These are phyloP conservation scores for Tachystola acroxantha DNA, from an alignment of 2,888 invertebrate genomes.

Conservation along the genomic window DNA sequence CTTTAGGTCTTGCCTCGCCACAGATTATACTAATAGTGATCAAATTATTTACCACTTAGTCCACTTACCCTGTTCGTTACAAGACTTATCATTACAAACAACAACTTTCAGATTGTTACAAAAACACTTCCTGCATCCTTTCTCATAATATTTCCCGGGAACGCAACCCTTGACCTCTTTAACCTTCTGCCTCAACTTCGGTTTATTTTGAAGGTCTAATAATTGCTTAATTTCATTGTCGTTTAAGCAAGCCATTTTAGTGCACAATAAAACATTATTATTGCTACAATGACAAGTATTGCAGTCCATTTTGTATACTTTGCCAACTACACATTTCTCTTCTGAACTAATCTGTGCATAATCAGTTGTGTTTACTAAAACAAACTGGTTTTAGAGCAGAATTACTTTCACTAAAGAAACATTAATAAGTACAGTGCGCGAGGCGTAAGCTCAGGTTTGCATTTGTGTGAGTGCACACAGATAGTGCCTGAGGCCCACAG, in stretches of 20 bases:
- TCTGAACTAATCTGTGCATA: too few species aligned
- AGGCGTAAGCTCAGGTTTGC: too few species aligned
- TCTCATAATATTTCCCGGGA: slow-evolving; percentile 42
- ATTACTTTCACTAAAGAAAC: too few species aligned
- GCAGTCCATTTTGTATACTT: slow-evolving; percentile 44
- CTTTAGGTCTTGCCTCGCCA: too few species aligned
- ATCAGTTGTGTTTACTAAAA: too few species aligned
- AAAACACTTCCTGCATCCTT: slow-evolving; percentile 39
- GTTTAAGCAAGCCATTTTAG: slow-evolving; percentile 49
- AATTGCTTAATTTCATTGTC: slow-evolving; percentile 3
- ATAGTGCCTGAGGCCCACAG: too few species aligned
- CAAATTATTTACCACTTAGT: too few species aligned
- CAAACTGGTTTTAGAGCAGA: too few species aligned
- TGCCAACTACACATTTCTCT: slow-evolving; percentile 35
- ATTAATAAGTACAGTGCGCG: too few species aligned
- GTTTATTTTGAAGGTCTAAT: background rate
- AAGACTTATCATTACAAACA: slow-evolving; percentile 18
- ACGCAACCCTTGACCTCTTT: slow-evolving; percentile 28
- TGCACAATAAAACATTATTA: slow-evolving; percentile 43
- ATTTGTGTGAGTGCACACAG: too few species aligned
- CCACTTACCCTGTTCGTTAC: slow-evolving; percentile 7
- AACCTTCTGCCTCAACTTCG: background rate
- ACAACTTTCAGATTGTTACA: slow-evolving; percentile 27
- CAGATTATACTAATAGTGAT: too few species aligned
- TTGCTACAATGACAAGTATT: slow-evolving; percentile 49